Evolutionary conservation across 2,797 vertebrate genomes (phyloP).

Genomic region (Cheirogaleus major): DNA sequence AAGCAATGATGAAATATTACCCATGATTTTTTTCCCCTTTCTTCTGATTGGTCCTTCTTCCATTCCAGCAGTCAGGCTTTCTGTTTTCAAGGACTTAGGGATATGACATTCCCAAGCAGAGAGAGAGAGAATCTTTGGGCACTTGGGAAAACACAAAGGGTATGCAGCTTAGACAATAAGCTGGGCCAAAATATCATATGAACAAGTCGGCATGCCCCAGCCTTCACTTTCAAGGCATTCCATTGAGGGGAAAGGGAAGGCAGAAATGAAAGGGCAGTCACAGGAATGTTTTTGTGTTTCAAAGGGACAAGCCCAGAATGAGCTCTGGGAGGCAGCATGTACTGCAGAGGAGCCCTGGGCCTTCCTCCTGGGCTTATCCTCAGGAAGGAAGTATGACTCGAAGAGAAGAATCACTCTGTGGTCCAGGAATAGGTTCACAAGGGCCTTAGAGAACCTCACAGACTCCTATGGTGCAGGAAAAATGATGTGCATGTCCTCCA

Average conservation of each 20-base stretch:
- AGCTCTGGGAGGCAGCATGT: background rate
- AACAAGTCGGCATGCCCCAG: background rate
- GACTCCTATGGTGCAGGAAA: background rate
- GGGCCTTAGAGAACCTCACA: background rate
- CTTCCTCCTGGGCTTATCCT: background rate
- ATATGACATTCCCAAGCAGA: background rate
- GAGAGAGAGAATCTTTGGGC: background rate
- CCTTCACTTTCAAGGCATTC: background rate
- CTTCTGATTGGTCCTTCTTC: background rate
- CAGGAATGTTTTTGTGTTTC: background rate
- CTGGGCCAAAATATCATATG: background rate
- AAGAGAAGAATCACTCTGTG: too few relatives aligned
- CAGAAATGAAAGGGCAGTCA: background rate
- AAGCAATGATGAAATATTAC: background rate
- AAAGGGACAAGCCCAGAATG: background rate
- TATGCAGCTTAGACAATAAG: background rate
- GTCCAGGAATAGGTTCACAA: background rate
- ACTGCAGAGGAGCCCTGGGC: background rate
- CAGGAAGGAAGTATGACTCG: background rate
- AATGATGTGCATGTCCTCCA: background rate
- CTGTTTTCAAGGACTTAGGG: background rate
- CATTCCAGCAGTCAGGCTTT: background rate
- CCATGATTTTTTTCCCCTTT: background rate
- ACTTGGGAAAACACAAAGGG: background rate
- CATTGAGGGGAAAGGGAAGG: background rate